Percentiles rank a stretch among this genome's conserved stretches.
Evolutionary conservation across 2,113 vertebrate genomes (phyloP).

Genomic region (Hippotragus niger): DNA sequence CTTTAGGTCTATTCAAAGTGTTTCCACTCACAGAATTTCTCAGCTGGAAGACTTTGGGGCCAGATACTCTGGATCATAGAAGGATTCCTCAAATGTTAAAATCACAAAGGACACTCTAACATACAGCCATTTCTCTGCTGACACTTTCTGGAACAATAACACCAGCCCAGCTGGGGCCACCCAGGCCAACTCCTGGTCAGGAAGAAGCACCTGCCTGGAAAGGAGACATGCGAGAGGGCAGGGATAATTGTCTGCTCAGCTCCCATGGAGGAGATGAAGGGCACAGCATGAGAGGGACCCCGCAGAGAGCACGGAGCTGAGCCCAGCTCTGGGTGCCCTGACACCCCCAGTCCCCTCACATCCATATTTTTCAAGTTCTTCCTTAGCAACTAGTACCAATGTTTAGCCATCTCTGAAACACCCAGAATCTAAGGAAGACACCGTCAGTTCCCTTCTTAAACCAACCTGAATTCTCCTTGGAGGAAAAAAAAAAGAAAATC

Average conservation of each 20-base stretch:
- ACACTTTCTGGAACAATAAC: not conserved
- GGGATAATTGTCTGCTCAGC: not conserved
- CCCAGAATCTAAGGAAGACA: not conserved
- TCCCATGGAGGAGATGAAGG: not conserved
- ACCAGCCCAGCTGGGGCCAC: not conserved
- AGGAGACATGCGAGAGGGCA: not conserved
- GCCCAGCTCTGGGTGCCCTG: not conserved
- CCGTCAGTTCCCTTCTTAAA: not conserved
- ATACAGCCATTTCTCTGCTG: not conserved
- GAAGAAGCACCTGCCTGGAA: not conserved
- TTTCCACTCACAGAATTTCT: not conserved
- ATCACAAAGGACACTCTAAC: not conserved
- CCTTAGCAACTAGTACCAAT: not conserved
- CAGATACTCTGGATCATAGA: not conserved
- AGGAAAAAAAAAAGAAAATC: not conserved
- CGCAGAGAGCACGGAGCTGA: not conserved
- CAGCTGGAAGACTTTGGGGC: not conserved
- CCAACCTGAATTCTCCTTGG: not conserved
- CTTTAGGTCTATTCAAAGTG: not conserved
- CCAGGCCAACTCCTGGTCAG: not conserved
- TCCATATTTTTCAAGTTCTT: not conserved
- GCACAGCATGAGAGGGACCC: not conserved
- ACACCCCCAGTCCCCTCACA: not conserved
- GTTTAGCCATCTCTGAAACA: slow-evolving; percentile 24
- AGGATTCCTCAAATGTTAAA: not conserved